Evolutionary conservation across 92 coral and sea anemone species (phyloP), one percentile per base, ranked within the genome.

Genomic region (Bergia sp.): DNA sequence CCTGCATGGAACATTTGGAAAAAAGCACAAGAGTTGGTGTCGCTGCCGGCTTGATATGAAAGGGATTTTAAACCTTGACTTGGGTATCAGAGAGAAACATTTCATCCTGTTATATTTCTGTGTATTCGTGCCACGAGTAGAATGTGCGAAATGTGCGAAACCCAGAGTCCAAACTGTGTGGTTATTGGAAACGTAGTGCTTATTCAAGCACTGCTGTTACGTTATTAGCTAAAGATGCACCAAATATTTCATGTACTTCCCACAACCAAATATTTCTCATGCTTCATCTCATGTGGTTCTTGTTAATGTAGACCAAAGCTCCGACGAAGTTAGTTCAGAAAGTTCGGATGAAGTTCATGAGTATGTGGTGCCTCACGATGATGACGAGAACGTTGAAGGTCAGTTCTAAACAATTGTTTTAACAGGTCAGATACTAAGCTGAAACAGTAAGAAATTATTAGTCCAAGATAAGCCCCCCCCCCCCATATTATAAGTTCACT

Each of bases 331-430:
- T 23, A 84, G 78, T 47, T 84, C 87, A 15, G 87, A 71, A 69
- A 84, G 87, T 20, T 84, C 87, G 29, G 87, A 72, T 42, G 87
- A 50, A 36, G 87, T 53, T 3, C 39, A 55, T 16, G 78, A 45
- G 12, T 84, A 84, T 72, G 2, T 45, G 9, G 10, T 71, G 7
- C 47, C 79, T 72, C 87, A 71, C 0, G 64, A 71, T 49, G 87
- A 42, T 23, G 53, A 42, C 1, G 77, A 84, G 43, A 50, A 50
- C 61, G 29, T 47, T 47, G 69, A 47, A 84, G 87, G 87, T 84
- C 8, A 61, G 85, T 74, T 37, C 38, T 76, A 16, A 2, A 0
- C 18, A 0, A 7, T 7, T 41, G 12, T 13, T 11, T 12, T 0
- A n/a, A 40, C 80, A 42, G 80, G 21, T 38, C 6, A 37, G 47